phyloP scores from a whole-genome alignment of 2,888 invertebrate genomes.

The Orthosia gracilis region DNA sequence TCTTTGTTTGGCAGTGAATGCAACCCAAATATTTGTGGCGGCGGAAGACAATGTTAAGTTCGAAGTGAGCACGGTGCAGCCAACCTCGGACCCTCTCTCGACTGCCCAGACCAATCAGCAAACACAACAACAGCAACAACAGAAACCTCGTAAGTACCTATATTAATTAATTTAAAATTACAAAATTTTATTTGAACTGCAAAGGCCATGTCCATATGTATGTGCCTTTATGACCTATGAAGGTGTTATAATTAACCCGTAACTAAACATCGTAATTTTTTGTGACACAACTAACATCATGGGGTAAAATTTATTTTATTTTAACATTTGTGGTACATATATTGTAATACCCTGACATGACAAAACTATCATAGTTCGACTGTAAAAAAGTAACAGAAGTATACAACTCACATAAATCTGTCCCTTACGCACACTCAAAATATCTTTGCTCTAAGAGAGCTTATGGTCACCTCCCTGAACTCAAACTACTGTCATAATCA shows the following conservation, averaged over 20 bases:
- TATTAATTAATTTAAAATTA: neutral
- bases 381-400: no score
- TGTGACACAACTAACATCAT: no score
- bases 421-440: no score
- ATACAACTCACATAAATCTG: no score
- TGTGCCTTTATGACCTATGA: neutral
- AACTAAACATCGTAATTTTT: no score
- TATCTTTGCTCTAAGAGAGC: no score
- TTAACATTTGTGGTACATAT: no score
- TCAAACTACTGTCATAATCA: no score
- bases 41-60: constrained; percentile 92
- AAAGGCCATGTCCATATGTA: neutral
- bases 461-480: no score
- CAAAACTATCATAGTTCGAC: no score
- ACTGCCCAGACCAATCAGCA: constrained; percentile 78
- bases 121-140: constrained; percentile 72
- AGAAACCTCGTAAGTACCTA: constrained; percentile 79
- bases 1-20: constrained; percentile 77
- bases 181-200: neutral
- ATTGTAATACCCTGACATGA: no score
- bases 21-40: constrained; percentile 93
- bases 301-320: no score
- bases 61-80: constrained; percentile 86
- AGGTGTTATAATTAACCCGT: neutral
- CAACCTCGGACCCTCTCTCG: constrained; percentile 79